Conservation (phyloP, 2,888 invertebrate genomes). For the Drosophila phalerata region DNA sequence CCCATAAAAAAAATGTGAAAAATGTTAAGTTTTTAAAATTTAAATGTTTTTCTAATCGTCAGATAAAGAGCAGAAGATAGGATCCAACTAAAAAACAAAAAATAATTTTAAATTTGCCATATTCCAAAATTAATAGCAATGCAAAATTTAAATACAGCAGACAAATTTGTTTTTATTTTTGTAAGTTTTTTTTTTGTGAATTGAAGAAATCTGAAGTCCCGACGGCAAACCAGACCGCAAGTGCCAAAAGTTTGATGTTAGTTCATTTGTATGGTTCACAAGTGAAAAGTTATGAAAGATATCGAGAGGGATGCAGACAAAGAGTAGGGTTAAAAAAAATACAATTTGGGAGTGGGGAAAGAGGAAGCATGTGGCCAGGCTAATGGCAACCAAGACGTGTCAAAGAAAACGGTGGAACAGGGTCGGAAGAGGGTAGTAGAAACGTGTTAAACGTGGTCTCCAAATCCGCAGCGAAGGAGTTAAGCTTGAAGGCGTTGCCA, state of each 20-base stretch:
- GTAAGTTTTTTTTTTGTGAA: constrained; percentile 35
- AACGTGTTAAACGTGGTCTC: constrained; percentile 35
- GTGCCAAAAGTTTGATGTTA: constrained; percentile 69
- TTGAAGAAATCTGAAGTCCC: constrained; percentile 41
- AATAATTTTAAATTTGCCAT: background rate
- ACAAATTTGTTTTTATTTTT: constrained; percentile 8
- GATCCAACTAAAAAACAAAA: no score
- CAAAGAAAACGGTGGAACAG: background rate
- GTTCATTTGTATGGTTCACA: constrained; percentile 66
- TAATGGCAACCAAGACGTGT: constrained; percentile 41
- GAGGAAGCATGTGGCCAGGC: constrained; percentile 34
- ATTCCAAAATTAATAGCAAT: background rate
- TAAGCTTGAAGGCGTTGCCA: constrained; percentile 45
- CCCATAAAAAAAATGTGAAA: no score
- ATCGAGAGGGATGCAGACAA: background rate
- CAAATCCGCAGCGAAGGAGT: constrained; percentile 56
- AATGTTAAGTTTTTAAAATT: no score
- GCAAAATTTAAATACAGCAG: constrained; percentile 7
- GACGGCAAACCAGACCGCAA: constrained; percentile 52
- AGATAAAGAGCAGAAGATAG: no score
- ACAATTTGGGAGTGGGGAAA: background rate
- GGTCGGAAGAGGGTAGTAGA: background rate
- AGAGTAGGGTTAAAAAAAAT: background rate
- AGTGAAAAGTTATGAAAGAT: constrained; percentile 30
- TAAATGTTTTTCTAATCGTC: no score